Base-by-base conservation (phyloP, 2,113 vertebrate species). In the Pitta sordida region DNA sequence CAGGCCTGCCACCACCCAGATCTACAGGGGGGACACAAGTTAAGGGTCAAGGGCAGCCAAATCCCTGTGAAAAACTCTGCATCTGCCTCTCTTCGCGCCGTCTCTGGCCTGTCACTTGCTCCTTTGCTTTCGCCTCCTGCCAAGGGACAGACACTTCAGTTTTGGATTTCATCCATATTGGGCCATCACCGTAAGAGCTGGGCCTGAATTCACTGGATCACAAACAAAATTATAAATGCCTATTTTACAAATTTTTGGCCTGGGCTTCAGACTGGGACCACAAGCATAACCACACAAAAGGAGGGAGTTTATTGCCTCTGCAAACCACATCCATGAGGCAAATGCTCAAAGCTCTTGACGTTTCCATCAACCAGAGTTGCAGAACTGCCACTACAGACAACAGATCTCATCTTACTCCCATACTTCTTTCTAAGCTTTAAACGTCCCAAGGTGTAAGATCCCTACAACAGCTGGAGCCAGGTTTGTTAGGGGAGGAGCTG, bases 61-160 rank as follows among this genome's bases (percentile, higher is more conserved):
- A 32, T 1, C 63, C n/a, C 67, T 2, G 24, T 0, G 10, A 51
- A 41, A 58, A 46, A n/a, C 84, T 26, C 85, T 63, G 29, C 5
- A 2, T 55, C 21, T 10, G 0, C 23, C 27, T 2, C 27, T 3
- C 32, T 20, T 5, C 0, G 0, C 11, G 43, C n/a, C 10, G n/a
- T 62, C 56, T 39, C 46, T 67, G 43, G 19, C 15, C 53, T 29
- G 16, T 36, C 19, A 2, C 37, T 1, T 78, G 41, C 56, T 56
- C 69, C 74, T 87, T 2, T 7, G 30, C 49, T 2, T 48, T 60
- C 37, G 43, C 29, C n/a, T 91, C 77, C 59, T 14, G 48, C 39
- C 41, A 17, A 51, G 43, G 68, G 34, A 75, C 15, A 27, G 36
- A 29, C 6, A 9, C 12, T n/a, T 22, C 49, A 5, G 3, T 9